A percentile compares a stretch with the other conserved stretches of the same genome.
Conservation (phyloP, 2,888 invertebrate genomes). For the Parasteatoda lunata region DNA sequence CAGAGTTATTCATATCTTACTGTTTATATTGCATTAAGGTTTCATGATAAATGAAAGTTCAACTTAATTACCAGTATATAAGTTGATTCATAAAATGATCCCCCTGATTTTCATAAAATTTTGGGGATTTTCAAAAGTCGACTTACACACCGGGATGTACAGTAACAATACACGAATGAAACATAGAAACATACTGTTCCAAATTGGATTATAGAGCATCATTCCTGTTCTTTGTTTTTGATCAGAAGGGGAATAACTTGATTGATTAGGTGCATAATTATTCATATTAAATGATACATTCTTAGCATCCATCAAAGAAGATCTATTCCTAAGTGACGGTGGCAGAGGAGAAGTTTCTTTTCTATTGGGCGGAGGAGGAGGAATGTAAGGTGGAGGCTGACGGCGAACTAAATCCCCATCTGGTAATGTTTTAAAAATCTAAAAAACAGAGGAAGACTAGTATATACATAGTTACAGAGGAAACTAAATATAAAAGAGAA, state of each 20-base stretch:
- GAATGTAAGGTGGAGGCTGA: conserved; percentile 62
- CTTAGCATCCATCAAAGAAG: conserved; percentile 31
- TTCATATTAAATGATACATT: conserved; percentile 19
- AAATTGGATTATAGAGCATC: conserved; percentile 61
- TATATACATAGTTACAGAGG: neutral
- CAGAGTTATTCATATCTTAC: too few species aligned
- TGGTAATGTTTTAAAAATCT: conserved; percentile 53
- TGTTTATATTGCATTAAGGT: too few species aligned
- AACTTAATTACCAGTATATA: too few species aligned
- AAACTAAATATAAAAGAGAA: neutral
- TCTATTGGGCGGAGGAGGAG: conserved; percentile 56
- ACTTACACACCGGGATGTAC: too few species aligned
- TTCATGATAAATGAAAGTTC: too few species aligned
- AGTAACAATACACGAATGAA: too few species aligned
- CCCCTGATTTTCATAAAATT: too few species aligned
- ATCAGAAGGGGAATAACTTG: conserved; percentile 19
- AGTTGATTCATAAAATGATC: too few species aligned
- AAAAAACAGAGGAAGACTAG: neutral
- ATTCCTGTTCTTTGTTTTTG: conserved; percentile 52
- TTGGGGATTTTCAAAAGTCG: too few species aligned
- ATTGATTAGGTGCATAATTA: conserved; percentile 22
- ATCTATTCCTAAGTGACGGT: conserved; percentile 25
- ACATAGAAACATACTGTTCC: conserved; percentile 52
- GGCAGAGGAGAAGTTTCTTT: conserved; percentile 44
- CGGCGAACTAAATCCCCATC: conserved; percentile 37